phyloP scores from a whole-genome alignment of 37 sponge, comb jelly and placozoan genomes.

The Diacarnus erythraeanus region DNA sequence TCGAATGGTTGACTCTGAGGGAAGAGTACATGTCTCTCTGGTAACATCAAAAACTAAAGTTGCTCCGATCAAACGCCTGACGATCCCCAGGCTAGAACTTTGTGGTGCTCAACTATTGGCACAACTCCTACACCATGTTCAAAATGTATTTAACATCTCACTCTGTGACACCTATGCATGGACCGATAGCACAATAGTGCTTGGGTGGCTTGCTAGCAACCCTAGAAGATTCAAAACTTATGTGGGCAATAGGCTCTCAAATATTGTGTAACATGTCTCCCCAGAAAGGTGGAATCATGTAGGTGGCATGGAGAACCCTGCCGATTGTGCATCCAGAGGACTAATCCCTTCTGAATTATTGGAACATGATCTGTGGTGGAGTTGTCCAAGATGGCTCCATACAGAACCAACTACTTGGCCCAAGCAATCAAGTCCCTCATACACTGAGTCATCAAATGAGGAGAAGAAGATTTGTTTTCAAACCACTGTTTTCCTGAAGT shows the following conservation, averaged over 20 bases:
- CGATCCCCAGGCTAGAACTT: conserved; percentile 37
- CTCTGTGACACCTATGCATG: conserved; percentile 10
- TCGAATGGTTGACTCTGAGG: conserved; percentile 15
- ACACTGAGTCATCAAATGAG: too few relatives aligned
- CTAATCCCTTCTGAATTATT: too few relatives aligned
- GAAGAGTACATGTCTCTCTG: not conserved
- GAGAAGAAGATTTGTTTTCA: not conserved
- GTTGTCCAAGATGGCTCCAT: too few relatives aligned
- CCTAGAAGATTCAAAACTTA: too few relatives aligned
- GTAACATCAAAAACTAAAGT: conserved; percentile 30
- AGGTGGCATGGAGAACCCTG: too few relatives aligned
- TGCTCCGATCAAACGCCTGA: conserved; percentile 32
- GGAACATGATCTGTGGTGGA: too few relatives aligned
- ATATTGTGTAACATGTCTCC: too few relatives aligned
- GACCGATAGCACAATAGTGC: conserved; percentile 36
- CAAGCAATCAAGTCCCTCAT: too few relatives aligned
- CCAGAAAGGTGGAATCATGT: too few relatives aligned
- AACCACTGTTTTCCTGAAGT: not conserved
- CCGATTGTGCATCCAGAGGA: too few relatives aligned
- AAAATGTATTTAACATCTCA: conserved; percentile 4
- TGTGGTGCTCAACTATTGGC: conserved; percentile 37
- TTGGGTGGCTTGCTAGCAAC: conserved; percentile 22
- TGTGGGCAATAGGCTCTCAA: too few relatives aligned
- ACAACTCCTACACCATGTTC: conserved; percentile 1
- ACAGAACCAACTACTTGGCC: too few relatives aligned